Percentiles rank a stretch among this genome's conserved stretches.
Conservation (phyloP, 2,113 vertebrate genomes). For the Macrotis lagotis region DNA sequence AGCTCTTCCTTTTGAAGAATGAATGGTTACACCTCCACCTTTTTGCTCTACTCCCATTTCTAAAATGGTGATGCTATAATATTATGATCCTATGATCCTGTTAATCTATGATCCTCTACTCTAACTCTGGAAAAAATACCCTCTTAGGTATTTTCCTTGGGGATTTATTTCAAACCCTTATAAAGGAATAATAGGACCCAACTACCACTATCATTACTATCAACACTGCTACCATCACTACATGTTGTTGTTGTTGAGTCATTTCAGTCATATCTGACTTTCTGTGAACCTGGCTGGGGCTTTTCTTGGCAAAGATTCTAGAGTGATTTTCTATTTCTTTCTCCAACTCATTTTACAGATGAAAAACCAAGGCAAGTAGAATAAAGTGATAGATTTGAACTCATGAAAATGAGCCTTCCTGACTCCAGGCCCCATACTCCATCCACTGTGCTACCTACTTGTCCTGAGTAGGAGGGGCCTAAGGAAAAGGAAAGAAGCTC, state of each 20-base stretch:
- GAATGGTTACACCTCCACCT: background rate
- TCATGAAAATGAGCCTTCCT: background rate
- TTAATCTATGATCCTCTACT: background rate
- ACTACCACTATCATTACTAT: background rate
- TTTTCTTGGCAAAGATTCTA: background rate
- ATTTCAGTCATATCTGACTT: background rate
- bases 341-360: background rate
- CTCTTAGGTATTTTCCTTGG: background rate
- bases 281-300: background rate
- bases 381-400: background rate
- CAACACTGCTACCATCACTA: background rate
- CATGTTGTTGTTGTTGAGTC: background rate
- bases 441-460: no score
- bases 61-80: background rate
- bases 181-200: background rate
- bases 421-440: background rate
- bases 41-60: background rate
- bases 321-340: background rate
- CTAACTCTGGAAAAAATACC: background rate
- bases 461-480: no score
- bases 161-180: background rate
- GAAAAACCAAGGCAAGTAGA: background rate
- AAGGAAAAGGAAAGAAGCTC: no score
- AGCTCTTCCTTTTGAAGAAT: background rate
- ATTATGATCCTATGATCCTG: background rate